Conservation (phyloP, 2,113 vertebrate species). For the Megaleporinus macrocephalus region DNA sequence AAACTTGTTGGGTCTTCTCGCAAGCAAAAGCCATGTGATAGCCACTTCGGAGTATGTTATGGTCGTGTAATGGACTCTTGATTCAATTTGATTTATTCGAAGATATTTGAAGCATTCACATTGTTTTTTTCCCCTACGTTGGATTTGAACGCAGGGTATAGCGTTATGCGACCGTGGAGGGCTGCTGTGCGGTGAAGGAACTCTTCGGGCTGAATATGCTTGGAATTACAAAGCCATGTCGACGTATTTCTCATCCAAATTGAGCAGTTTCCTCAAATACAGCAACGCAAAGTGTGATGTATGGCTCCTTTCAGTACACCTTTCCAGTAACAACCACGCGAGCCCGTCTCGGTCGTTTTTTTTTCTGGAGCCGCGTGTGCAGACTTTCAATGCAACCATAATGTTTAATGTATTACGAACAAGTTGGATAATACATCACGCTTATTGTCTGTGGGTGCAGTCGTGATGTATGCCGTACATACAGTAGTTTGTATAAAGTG, state of each 20-base stretch:
- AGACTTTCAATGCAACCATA: background rate
- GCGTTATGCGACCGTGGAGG: background rate
- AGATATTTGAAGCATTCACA: slow-evolving; percentile 58
- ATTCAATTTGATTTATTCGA: slow-evolving; percentile 55
- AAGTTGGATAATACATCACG: slow-evolving; percentile 1
- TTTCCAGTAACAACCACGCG: background rate
- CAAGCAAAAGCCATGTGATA: slow-evolving; percentile 58
- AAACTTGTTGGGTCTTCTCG: background rate
- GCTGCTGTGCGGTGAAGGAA: background rate
- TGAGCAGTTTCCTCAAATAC: background rate
- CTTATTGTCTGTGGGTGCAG: slow-evolving; percentile 9
- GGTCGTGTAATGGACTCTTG: slow-evolving; percentile 23
- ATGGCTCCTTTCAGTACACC: background rate
- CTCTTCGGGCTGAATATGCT: background rate
- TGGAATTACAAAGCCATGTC: background rate
- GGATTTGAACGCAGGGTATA: slow-evolving; percentile 2
- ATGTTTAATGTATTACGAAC: background rate
- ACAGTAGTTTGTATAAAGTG: slow-evolving; percentile 6
- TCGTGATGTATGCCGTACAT: slow-evolving; percentile 3
- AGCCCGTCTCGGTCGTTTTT: background rate
- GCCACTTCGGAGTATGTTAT: slow-evolving; percentile 24
- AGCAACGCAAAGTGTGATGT: background rate
- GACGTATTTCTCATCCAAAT: background rate
- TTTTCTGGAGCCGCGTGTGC: background rate
- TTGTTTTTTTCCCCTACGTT: slow-evolving; percentile 1